Evolutionary conservation across 2,113 vertebrate genomes (phyloP).

Genomic region (Leptodactylus fuscus): DNA sequence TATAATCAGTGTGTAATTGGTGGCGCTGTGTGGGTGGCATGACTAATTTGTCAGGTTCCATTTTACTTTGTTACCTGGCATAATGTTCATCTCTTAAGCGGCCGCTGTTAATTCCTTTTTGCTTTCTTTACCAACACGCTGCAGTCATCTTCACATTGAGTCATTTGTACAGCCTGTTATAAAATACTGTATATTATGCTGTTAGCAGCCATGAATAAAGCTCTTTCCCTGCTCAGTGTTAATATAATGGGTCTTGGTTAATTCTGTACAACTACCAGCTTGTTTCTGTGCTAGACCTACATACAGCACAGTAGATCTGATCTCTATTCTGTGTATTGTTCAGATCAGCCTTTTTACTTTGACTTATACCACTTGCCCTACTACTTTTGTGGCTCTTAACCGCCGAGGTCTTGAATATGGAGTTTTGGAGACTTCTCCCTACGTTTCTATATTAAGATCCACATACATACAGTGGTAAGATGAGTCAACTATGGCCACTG

Average conservation of each 20-base stretch:
- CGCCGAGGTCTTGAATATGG: too few relatives aligned
- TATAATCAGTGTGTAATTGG: conserved; percentile 55
- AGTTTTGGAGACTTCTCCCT: too few relatives aligned
- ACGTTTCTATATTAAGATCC: too few relatives aligned
- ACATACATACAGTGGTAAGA: too few relatives aligned
- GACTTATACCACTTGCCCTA: too few relatives aligned
- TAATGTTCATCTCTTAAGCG: conserved; percentile 13
- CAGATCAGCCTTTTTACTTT: too few relatives aligned
- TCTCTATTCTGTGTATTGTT: too few relatives aligned
- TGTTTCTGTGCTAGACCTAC: background rate
- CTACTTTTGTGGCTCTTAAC: too few relatives aligned
- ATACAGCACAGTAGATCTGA: too few relatives aligned
- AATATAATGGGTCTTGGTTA: background rate
- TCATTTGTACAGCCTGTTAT: background rate
- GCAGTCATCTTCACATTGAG: conserved; percentile 15
- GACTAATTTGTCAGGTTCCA: conserved; percentile 54
- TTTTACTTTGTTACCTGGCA: conserved; percentile 56
- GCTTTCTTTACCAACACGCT: conserved; percentile 8
- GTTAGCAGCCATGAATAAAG: background rate
- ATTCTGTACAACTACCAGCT: background rate
- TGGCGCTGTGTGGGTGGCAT: conserved; percentile 49
- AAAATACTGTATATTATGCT: conserved; percentile 15
- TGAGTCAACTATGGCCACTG: too few relatives aligned
- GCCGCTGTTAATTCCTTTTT: conserved; percentile 20
- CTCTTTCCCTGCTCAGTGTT: background rate